Conservation (phyloP, 2,888 invertebrate species). For the Volucella bombylans region DNA sequence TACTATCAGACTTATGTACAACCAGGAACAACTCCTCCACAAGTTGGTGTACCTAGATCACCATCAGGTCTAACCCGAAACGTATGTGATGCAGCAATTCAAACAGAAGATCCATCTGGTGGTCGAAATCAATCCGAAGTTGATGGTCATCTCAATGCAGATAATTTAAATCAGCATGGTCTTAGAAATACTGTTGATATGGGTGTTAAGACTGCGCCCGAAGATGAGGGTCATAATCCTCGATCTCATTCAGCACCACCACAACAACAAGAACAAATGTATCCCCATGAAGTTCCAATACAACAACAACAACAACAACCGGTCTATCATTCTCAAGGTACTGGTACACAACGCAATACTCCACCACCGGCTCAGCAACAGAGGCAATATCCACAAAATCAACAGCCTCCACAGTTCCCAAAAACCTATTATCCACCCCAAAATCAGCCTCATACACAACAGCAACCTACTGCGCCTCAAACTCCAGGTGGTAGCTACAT, state of each 20-base stretch:
- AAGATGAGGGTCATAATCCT: slow-evolving; percentile 84
- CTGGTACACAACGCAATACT: slow-evolving; percentile 75
- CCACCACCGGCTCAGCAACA: slow-evolving; percentile 68
- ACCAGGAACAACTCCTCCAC: slow-evolving; percentile 70
- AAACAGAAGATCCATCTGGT: slow-evolving; percentile 80
- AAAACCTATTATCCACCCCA: slow-evolving; percentile 76
- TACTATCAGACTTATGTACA: slow-evolving; percentile 75
- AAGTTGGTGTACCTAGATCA: slow-evolving; percentile 76
- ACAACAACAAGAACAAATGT: slow-evolving; percentile 80
- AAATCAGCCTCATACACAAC: slow-evolving; percentile 77
- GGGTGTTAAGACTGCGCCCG: slow-evolving; percentile 86
- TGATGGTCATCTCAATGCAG: slow-evolving; percentile 77
- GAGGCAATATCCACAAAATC: slow-evolving; percentile 59
- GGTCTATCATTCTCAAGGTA: slow-evolving; percentile 69
- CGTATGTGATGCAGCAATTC: slow-evolving; percentile 82
- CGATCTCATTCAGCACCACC: slow-evolving; percentile 92
- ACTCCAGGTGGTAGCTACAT: slow-evolving; percentile 83
- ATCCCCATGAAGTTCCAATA: slow-evolving; percentile 75
- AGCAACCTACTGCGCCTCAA: slow-evolving; percentile 79
- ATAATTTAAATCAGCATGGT: slow-evolving; percentile 86
- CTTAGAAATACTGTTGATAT: slow-evolving; percentile 91
- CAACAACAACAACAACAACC: slow-evolving; percentile 76
- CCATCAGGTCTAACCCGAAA: slow-evolving; percentile 78
- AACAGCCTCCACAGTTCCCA: slow-evolving; percentile 79
- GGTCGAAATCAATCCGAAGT: slow-evolving; percentile 77